phyloP scores from a whole-genome alignment of 2,113 vertebrate genomes.

The Myanophis thanlyinensis region DNA sequence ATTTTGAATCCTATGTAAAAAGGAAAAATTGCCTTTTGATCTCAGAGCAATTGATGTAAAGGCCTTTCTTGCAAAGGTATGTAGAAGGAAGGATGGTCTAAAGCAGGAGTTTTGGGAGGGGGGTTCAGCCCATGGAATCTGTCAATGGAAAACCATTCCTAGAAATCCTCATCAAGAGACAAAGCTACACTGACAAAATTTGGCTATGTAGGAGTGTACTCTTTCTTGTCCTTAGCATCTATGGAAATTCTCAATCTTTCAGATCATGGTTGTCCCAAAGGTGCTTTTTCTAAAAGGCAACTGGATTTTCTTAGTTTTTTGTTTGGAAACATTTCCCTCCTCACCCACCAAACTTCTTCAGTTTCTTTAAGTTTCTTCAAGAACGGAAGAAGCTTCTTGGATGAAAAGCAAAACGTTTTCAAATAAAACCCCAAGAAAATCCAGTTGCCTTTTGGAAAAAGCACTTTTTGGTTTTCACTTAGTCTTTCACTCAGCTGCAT shows the following conservation, averaged over 20 bases:
- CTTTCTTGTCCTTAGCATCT: not conserved
- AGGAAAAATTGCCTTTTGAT: not conserved
- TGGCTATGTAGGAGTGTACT: not conserved
- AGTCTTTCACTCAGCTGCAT: not conserved
- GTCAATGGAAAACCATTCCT: not conserved
- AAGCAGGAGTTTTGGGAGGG: too few species aligned
- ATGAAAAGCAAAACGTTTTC: not conserved
- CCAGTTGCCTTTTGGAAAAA: not conserved
- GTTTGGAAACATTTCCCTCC: not conserved
- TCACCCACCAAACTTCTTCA: not conserved
- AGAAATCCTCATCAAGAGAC: not conserved
- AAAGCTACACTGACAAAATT: not conserved
- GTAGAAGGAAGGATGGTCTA: not conserved
- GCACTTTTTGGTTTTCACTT: not conserved
- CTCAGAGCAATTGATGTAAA: not conserved
- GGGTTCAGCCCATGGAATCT: not conserved
- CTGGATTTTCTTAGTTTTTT: not conserved
- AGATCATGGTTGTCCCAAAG: not conserved
- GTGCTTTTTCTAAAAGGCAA: not conserved
- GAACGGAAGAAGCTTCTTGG: not conserved
- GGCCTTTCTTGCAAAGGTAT: not conserved
- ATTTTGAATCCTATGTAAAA: not conserved
- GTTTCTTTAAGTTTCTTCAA: not conserved
- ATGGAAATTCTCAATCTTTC: not conserved
- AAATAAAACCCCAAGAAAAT: not conserved